These are phyloP conservation scores for Tachysurus vachellii DNA, from an alignment of 2,113 vertebrate species.

Conservation along the genomic window DNA sequence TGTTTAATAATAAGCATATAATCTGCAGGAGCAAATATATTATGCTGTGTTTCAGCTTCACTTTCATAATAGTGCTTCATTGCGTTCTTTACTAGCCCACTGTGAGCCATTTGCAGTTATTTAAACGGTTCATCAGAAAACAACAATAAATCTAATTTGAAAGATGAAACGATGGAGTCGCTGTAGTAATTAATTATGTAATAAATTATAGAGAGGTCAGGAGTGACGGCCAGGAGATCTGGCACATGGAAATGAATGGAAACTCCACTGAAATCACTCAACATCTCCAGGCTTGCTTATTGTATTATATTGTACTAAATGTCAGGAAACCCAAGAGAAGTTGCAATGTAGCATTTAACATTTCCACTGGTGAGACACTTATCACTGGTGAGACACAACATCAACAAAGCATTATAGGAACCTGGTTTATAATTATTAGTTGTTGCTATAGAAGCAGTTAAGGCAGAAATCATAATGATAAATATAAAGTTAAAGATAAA, in stretches of 20 bases:
- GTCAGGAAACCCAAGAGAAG: neutral
- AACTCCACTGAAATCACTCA: neutral
- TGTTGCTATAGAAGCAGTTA: constrained; percentile 2
- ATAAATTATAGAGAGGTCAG: neutral
- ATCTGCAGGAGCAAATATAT: constrained; percentile 6
- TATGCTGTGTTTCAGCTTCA: neutral
- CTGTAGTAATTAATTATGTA: neutral
- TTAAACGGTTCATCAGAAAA: neutral
- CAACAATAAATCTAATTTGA: neutral
- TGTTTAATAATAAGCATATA: constrained; percentile 29
- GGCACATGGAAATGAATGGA: neutral
- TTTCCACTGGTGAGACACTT: neutral
- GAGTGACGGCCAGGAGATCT: neutral
- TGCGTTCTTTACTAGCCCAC: constrained; percentile 4
- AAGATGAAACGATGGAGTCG: neutral
- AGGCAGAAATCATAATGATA: neutral
- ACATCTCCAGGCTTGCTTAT: neutral
- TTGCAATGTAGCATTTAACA: neutral
- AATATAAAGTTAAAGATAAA: neutral
- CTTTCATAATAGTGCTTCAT: neutral
- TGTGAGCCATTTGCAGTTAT: constrained; percentile 14
- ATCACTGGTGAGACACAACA: neutral
- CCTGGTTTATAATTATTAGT: neutral
- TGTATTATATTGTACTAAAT: neutral
- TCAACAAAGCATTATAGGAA: neutral